Base-by-base conservation (phyloP, 2,888 invertebrate species). In the Harmothoe impar region DNA sequence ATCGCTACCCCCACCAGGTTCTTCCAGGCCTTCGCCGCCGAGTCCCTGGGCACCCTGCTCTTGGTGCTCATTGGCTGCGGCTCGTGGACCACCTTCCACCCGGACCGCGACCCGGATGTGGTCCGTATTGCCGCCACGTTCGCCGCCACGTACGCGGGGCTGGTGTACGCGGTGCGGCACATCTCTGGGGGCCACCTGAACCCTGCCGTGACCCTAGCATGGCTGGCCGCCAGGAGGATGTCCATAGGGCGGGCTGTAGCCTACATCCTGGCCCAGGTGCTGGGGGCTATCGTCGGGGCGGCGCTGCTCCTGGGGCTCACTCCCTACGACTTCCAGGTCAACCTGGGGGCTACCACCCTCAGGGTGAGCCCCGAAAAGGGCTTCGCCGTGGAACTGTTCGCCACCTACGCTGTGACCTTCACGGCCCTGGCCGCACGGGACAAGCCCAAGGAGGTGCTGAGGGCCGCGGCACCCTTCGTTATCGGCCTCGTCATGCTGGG, bases 171-270 rank as follows among this genome's bases (percentile, higher is more conserved):
- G 89, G 97, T 98, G 93, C 98, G 98, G 3, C 98, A 98, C 96
- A 97, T 98, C 90, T 98, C 98, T 91, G 98, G 98, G 0, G 98
- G 98, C 20, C 98, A 98, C 96, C 96, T 99, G 91, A 99, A 99
- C 96, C 99, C 99, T 0, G 98, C 99, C 0, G 98, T 99, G 77
- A 98, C 98, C 7, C 88, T 98, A 92, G 98, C 98, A 89, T 97
- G 98, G 96, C 97, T 98, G 93, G 97, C 98, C 93, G 97, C 98
- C 85, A 97, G 98, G 92, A 97, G 97, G 94, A 98, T 99, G 94
- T 98, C 98, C 91, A 96, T 98, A 0, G n/a, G 97, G 56, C 97
- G 98, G 93, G 97, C 97, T 0, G 86, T 98, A 0, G 96, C 98
- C 33, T 98, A 98, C 96, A 97, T 98, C 89, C 95, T 98, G 85